Percentiles rank a stretch among this genome's conserved stretches.
Conservation (phyloP, 2,797 vertebrate genomes). For the Nannoperca obscura region DNA sequence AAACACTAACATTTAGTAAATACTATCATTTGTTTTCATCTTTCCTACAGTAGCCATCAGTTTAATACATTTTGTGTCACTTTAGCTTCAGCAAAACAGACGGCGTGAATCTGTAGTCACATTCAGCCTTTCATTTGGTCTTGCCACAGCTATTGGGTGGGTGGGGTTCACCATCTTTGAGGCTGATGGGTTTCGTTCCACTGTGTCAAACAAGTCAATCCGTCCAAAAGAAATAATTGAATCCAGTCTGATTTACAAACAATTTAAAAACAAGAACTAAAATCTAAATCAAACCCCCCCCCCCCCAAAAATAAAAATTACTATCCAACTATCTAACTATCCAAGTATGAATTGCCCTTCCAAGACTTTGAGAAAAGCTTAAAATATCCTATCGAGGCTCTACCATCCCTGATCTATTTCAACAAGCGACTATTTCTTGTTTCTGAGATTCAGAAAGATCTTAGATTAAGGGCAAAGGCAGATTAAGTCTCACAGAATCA, state of each 20-base stretch:
- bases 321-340: no score
- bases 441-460: conserved; percentile 71
- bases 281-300: conserved; percentile 22
- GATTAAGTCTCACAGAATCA: conserved; percentile 73
- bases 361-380: conserved; percentile 34
- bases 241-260: conserved; percentile 1
- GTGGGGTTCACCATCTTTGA: conserved; percentile 12
- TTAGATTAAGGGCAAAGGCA: conserved; percentile 74
- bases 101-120: conserved; percentile 11
- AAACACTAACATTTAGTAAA: conserved; percentile 11
- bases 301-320: conserved; percentile 2
- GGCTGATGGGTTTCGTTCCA: conserved; percentile 28
- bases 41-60: not conserved
- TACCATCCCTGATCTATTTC: conserved; percentile 60
- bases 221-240: conserved; percentile 26
- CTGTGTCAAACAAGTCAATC: conserved; percentile 33
- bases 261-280: conserved; percentile 14
- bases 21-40: conserved; percentile 9
- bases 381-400: conserved; percentile 52
- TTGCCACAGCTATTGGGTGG: conserved; percentile 14
- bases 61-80: conserved; percentile 2
- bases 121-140: conserved; percentile 13
- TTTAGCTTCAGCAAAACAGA: conserved; percentile 13
- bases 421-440: conserved; percentile 61
- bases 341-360: conserved; percentile 50